Base-by-base conservation (phyloP, 1,140 invertebrate species). In the Temnothorax longispinosus region DNA sequence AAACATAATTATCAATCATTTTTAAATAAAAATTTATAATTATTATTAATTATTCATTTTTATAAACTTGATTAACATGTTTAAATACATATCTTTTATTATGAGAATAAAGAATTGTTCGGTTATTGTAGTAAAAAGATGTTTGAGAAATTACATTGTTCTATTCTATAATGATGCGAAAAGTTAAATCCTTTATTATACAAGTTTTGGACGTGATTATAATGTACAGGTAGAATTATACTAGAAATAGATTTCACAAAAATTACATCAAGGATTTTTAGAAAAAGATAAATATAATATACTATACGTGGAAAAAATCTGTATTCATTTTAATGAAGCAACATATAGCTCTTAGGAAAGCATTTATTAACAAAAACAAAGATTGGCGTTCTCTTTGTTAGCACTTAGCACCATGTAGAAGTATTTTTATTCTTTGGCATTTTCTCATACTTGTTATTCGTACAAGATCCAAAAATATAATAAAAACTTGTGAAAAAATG, bases 401-500 rank as follows among this genome's bases (percentile, higher is more conserved):
- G 18, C 27, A 27, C 27, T 27, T 27, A 58, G n/a, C 13, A 65
- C 6, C 15, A 58, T 62, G 72, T 87, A 85, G 50, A 85, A 85
- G 54, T 67, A 86, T 21, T 21, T 85, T 87, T 87, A 85, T 87
- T 87, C 21, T 21, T 27, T 62, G 56, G 27, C 15, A 64, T 77
- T 65, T 52, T 60, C 47, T 75, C 15, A 87, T 85, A 80, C 10
- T 86, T 56, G 11, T 54, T 38, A 41, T 65, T 74, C 47, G 13
- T 85, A 87, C 69, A 85, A 86, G 41, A 56, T 67, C 50, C 64
- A 54, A 58, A 76, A 87, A 41, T 65, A 65, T 65, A 75, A 75
- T 47, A 27, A 27, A 67, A 7, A 86, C 47, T 41, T 4, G 27
- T 64, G 18, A 62, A 1, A 60, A 44, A 60, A 8, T 76, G 8